Base-by-base conservation (phyloP, 2,797 vertebrate species). In the Diplodus puntazzo region DNA sequence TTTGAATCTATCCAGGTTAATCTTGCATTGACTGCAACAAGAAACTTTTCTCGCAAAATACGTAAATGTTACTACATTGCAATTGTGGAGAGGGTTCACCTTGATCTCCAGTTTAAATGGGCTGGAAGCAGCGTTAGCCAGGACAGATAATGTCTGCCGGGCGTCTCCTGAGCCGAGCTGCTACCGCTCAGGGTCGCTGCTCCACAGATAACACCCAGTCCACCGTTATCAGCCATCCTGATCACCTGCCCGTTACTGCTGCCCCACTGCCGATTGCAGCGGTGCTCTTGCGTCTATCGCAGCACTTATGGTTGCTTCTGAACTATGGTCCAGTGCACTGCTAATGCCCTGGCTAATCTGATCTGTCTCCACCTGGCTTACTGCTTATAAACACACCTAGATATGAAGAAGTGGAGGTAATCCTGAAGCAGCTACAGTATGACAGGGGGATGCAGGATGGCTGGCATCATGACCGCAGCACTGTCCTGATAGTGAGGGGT, bases 261-360 rank as follows among this genome's bases (percentile, higher is more conserved):
- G 62, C 75, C 71, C 70, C 45, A 5, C 75, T 57, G 73, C 82
- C 42, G 48, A 77, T 57, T 65, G 65, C 80, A 71, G 64, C n/a
- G 16, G 42, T 21, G 64, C 58, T 82, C 68, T 43, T 55, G 74
- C 34, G 14, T 76, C 67, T 77, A 72, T 77, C 42, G 17, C 48
- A 5, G 82, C 82, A 87, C 82, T 79, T 62, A 45, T n/a, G 70
- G 64, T 81, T 88, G 82, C 70, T 69, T 80, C 75, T 88, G 82
- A 89, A 86, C 88, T 84, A 63, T 78, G 84, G 83, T 89, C 80
- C 80, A 80, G 62, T 79, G 71, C 77, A 75, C 85, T 69, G 83
- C 79, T 87, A 85, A 91, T 87, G 84, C 87, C 76, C 76, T 34
- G 57, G 84, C 86, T 92, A 89, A 93, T 93, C 89, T 91, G 88